A percentile compares a stretch with the other conserved stretches of the same genome.
Conservation (phyloP, 1,140 invertebrate genomes). For the Drusus annulatus region DNA sequence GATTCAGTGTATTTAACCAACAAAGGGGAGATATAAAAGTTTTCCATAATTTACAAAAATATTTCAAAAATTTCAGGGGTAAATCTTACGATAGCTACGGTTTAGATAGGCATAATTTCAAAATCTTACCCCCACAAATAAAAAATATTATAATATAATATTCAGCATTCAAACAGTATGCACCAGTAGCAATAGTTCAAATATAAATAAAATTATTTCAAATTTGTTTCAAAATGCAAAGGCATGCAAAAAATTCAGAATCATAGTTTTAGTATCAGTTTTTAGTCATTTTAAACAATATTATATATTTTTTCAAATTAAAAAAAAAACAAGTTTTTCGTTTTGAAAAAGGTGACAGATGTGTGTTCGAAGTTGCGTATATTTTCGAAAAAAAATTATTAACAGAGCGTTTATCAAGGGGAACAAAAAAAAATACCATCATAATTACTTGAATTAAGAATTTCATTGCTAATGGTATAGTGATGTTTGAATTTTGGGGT, state of each 20-base stretch:
- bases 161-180: slow-evolving; percentile 2
- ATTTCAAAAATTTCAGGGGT: neutral
- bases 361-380: too few species aligned
- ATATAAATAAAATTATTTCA: slow-evolving; percentile 9
- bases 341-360: too few species aligned
- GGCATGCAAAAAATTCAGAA: slow-evolving; percentile 6
- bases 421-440: too few species aligned
- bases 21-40: neutral
- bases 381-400: too few species aligned
- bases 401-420: too few species aligned
- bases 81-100: slow-evolving; percentile 23
- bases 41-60: neutral
- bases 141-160: neutral
- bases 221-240: slow-evolving; percentile 25
- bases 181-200: neutral
- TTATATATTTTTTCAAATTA: too few species aligned
- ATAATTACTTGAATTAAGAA: too few species aligned
- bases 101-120: neutral
- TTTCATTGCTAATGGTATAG: too few species aligned
- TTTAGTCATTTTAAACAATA: too few species aligned
- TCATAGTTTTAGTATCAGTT: neutral
- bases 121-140: slow-evolving; percentile 21
- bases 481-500: too few species aligned
- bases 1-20: neutral
- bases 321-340: too few species aligned